Conservation (phyloP, 2,888 invertebrate genomes). For the Nipponacmea schrenckii region DNA sequence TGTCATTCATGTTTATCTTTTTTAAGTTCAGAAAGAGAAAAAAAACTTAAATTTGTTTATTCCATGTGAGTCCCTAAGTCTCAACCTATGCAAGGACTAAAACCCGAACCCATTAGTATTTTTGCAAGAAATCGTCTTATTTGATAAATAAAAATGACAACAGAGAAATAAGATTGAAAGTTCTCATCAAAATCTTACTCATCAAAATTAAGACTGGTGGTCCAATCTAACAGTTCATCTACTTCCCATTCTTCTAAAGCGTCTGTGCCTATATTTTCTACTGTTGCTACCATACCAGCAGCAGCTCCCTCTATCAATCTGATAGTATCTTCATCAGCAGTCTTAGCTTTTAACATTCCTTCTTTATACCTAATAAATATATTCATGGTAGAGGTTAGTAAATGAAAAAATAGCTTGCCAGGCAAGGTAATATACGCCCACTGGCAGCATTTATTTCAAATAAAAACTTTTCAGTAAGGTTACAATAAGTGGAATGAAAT, state of each 20-base stretch:
- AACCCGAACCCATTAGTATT: too few relatives aligned
- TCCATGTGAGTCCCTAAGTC: too few relatives aligned
- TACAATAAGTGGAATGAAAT: too few relatives aligned
- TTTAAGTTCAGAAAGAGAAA: too few relatives aligned
- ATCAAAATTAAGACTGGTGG: constrained; percentile 67
- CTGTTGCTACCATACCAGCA: constrained; percentile 65
- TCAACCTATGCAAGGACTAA: too few relatives aligned
- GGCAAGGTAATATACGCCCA: too few relatives aligned
- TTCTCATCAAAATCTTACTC: constrained; percentile 50
- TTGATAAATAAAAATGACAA: not conserved
- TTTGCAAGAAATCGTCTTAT: not conserved
- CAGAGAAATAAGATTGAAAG: too few relatives aligned
- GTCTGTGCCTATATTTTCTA: constrained; percentile 59
- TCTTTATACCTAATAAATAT: constrained; percentile 63
- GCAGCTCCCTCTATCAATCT: constrained; percentile 65
- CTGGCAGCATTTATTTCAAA: too few relatives aligned
- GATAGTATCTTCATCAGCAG: constrained; percentile 61
- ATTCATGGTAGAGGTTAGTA: not conserved
- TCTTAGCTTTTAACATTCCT: constrained; percentile 62
- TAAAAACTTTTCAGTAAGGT: too few relatives aligned
- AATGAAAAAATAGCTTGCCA: not conserved
- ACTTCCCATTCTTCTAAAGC: constrained; percentile 67
- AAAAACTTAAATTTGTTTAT: too few relatives aligned
- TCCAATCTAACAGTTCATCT: constrained; percentile 68
- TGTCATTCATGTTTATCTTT: too few relatives aligned